These are phyloP conservation scores for Mormyrus proboscirostris DNA, from an alignment of 2,797 vertebrate species.

Conservation along the genomic window DNA sequence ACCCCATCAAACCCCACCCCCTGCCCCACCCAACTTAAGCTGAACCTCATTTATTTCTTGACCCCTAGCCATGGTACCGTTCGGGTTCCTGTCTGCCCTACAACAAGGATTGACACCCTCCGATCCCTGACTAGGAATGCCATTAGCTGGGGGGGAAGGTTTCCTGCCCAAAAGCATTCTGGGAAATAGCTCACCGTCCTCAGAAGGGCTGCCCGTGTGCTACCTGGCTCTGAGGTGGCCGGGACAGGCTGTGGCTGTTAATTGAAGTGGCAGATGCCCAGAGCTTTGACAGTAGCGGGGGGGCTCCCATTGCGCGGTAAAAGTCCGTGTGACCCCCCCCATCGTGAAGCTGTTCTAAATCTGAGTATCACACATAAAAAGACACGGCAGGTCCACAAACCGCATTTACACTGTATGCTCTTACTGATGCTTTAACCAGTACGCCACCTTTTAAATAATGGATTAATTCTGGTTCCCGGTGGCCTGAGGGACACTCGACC, in stretches of 20 bases:
- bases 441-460: neutral
- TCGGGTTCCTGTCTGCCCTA: neutral
- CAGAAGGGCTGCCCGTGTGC: neutral
- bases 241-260: neutral
- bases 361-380: neutral
- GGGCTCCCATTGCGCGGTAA: neutral
- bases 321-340: neutral
- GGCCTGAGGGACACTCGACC: neutral
- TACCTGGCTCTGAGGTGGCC: neutral
- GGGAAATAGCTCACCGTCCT: neutral
- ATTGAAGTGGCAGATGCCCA: constrained; percentile 8
- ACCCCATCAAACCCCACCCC: no score
- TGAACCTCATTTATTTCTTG: neutral
- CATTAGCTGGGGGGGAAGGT: neutral
- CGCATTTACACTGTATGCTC: neutral
- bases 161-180: neutral
- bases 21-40: no score
- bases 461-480: neutral
- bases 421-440: neutral
- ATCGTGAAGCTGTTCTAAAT: neutral
- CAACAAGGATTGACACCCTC: neutral
- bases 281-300: neutral
- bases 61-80: neutral
- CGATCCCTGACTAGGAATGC: neutral
- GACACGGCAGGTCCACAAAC: neutral